These are phyloP conservation scores for Anarhynchus alexandrinus DNA, from an alignment of 2,113 vertebrate genomes.

Conservation along the genomic window DNA sequence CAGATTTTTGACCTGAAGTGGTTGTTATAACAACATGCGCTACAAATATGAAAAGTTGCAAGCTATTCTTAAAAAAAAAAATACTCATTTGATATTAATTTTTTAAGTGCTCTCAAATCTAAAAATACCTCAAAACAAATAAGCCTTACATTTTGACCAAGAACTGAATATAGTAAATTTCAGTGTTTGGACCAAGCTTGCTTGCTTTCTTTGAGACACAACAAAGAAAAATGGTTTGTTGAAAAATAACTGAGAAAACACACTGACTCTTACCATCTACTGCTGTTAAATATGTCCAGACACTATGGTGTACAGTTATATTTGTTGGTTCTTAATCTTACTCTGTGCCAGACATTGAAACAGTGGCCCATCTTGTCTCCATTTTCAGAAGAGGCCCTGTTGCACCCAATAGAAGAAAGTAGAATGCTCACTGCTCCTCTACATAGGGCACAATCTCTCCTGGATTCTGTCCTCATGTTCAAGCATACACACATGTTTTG, in stretches of 20 bases:
- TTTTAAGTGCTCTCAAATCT: neutral
- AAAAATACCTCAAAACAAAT: neutral
- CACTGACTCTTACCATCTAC: neutral
- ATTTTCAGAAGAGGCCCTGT: neutral
- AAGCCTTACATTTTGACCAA: neutral
- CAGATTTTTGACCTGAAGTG: accelerated
- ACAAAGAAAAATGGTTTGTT: constrained; percentile 4
- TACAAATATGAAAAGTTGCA: neutral
- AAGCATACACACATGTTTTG: neutral
- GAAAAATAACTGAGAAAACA: constrained; percentile 40
- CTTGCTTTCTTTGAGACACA: neutral
- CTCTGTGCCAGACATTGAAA: neutral
- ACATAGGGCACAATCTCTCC: neutral
- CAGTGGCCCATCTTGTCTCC: neutral
- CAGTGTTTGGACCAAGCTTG: neutral
- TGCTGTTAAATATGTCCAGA: neutral
- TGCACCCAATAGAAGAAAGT: neutral
- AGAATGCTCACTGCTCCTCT: neutral
- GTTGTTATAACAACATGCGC: neutral
- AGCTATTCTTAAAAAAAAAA: neutral
- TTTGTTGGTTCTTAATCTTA: neutral
- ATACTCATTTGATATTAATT: neutral
- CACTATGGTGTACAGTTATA: neutral
- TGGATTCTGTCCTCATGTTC: neutral
- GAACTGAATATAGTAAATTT: neutral